A percentile compares a stretch with the other conserved stretches of the same genome.
Evolutionary conservation across 2,797 vertebrate genomes (phyloP).

Genomic region (Chiloscyllium punctatum): DNA sequence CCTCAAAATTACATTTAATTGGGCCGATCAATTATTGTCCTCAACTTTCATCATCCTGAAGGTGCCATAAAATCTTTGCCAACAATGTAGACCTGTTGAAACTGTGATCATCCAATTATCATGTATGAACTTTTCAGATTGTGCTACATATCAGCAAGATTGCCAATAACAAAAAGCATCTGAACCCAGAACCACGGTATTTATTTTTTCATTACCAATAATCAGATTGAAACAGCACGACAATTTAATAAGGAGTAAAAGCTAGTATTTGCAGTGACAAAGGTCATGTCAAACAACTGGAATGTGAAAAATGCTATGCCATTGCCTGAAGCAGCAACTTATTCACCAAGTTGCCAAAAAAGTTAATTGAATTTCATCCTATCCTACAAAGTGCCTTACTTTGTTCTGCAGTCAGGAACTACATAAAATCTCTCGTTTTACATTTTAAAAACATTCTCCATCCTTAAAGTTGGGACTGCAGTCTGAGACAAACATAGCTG

Average conservation of each 20-base stretch:
- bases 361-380: conserved; percentile 21
- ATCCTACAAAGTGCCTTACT: not conserved
- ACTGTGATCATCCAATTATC: not conserved
- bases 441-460: not conserved
- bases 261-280: not conserved
- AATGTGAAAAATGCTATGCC: not conserved
- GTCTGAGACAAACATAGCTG: not conserved
- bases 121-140: not conserved
- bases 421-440: conserved; percentile 7
- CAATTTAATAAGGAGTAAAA: not conserved
- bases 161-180: not conserved
- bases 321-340: not conserved
- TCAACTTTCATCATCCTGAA: not conserved
- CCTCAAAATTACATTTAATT: not conserved
- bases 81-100: not conserved
- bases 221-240: not conserved
- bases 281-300: not conserved
- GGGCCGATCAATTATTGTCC: not conserved
- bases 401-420: not conserved
- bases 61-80: not conserved
- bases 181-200: not conserved
- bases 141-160: not conserved
- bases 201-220: not conserved
- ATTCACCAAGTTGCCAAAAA: conserved; percentile 26
- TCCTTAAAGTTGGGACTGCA: not conserved